phyloP scores from a whole-genome alignment of 2,113 vertebrate genomes.

The Saccopteryx bilineata region DNA sequence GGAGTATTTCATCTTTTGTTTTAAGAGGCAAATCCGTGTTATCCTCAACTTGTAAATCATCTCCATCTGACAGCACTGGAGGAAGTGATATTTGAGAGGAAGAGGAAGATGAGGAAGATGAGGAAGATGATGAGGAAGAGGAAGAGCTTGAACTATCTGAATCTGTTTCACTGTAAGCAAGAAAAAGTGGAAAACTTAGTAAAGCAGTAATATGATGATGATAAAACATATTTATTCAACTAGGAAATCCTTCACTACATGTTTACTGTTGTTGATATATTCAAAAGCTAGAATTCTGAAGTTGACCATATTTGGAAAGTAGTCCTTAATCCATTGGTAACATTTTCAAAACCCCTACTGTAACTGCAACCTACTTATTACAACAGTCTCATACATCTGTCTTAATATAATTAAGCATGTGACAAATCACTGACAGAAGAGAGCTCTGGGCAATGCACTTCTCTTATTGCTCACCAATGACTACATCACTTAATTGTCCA shows the following conservation, averaged over 20 bases:
- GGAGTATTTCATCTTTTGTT: slow-evolving; percentile 87
- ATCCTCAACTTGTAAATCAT: slow-evolving; percentile 79
- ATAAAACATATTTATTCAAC: background rate
- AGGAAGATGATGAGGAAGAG: slow-evolving; percentile 76
- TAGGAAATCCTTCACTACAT: background rate
- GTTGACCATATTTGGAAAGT: background rate
- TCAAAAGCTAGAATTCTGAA: slow-evolving; percentile 51
- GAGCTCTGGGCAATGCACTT: background rate
- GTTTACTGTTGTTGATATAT: background rate
- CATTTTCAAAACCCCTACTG: background rate
- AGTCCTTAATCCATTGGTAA: background rate
- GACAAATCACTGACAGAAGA: background rate
- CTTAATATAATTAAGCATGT: background rate
- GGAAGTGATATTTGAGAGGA: slow-evolving; percentile 62
- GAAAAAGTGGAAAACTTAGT: slow-evolving; percentile 51
- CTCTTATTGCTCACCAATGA: background rate
- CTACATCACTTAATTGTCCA: background rate
- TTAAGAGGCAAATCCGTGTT: slow-evolving; percentile 80
- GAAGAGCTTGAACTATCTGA: slow-evolving; percentile 87
- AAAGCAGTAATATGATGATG: background rate
- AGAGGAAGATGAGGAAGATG: slow-evolving; percentile 77
- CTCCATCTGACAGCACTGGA: slow-evolving; percentile 85
- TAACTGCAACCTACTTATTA: background rate
- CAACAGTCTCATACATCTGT: background rate
- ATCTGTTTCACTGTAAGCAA: slow-evolving; percentile 85